Evolutionary conservation across 1,140 invertebrate genomes (phyloP), one percentile per base, ranked within the genome.

Genomic region (Papilio machaon): DNA sequence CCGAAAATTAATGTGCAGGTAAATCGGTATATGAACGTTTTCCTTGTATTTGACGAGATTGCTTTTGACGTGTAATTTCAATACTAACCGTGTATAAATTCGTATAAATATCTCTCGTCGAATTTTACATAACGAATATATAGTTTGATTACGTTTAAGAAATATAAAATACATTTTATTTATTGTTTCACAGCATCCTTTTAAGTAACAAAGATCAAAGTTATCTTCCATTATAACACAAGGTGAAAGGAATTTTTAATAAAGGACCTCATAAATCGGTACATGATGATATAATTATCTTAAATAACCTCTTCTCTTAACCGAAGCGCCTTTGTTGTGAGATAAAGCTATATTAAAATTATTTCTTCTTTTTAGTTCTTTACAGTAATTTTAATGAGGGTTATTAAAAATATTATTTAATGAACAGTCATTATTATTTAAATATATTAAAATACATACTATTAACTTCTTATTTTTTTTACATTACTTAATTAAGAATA

Each of bases 191-290:
- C 30, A 38, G 30, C 30, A 70, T 70, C 64, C 23, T 64, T 70
- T 38, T 70, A 70, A 11, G 64, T 70, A 35, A 70, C 23, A 70
- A 70, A 15, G 64, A 35, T 70, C 64, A 70, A 35, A 70, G 64
- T 70, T 70, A 15, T 70, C 64, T 15, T 70, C 30, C 30, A 17
- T 70, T 70, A 70, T 35, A 35, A 35, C 30, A 81, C 43, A 82
- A 78, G 15, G 80, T 46, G 13, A 75, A 49, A 35, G 76, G 76
- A 83, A 83, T 83, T 83, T 83, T 83, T 79, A 83, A 83, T 81
- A 81, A 60, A 81, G 80, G 35, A 13, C 75, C 47, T 73, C 43
- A 79, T 83, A 81, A 83, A 81, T 83, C 19, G 60, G 60, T 35
- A 70, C 38, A 17, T 54, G 52, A 81, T 81, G 43, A 81, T 81